Evolutionary conservation across 2,888 invertebrate genomes (phyloP).

Genomic region (Bedellia somnulentella): DNA sequence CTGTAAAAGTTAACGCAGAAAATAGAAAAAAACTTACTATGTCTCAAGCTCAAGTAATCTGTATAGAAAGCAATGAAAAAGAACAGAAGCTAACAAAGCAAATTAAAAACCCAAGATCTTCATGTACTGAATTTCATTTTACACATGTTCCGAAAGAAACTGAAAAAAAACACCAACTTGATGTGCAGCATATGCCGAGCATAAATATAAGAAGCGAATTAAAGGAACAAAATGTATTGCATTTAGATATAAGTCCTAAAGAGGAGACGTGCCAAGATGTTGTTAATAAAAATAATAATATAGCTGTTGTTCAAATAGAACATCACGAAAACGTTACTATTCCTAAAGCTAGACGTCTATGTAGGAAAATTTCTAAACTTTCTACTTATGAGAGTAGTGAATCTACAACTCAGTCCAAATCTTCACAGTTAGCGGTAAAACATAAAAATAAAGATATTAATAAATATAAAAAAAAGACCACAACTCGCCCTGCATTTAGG

Average conservation of each 20-base stretch:
- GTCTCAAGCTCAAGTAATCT: not conserved
- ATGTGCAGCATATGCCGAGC: conserved; percentile 49
- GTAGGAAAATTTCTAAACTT: conserved; percentile 39
- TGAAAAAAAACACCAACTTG: conserved; percentile 19
- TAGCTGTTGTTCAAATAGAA: conserved; percentile 27
- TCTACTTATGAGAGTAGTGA: conserved; percentile 36
- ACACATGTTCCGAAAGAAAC: conserved; percentile 23
- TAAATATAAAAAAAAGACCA: conserved; percentile 11
- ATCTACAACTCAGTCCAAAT: conserved; percentile 16
- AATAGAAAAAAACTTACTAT: not conserved
- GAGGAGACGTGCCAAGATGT: conserved; percentile 13
- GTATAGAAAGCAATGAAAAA: not conserved
- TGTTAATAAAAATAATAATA: conserved; percentile 20
- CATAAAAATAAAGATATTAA: not conserved
- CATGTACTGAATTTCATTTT: conserved; percentile 35
- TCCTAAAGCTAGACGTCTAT: conserved; percentile 12
- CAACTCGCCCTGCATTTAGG: conserved; percentile 12
- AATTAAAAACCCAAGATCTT: conserved; percentile 15
- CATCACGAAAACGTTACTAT: conserved; percentile 15
- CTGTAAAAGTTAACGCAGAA: conserved; percentile 12
- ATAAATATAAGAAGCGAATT: conserved; percentile 53
- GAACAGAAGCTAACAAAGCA: not conserved
- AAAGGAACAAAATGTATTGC: conserved; percentile 48
- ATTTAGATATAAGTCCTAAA: conserved; percentile 48
- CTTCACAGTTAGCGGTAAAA: too few relatives aligned